These are phyloP conservation scores for Casuarius casuarius DNA, from an alignment of 2,113 vertebrate genomes.

Conservation along the genomic window DNA sequence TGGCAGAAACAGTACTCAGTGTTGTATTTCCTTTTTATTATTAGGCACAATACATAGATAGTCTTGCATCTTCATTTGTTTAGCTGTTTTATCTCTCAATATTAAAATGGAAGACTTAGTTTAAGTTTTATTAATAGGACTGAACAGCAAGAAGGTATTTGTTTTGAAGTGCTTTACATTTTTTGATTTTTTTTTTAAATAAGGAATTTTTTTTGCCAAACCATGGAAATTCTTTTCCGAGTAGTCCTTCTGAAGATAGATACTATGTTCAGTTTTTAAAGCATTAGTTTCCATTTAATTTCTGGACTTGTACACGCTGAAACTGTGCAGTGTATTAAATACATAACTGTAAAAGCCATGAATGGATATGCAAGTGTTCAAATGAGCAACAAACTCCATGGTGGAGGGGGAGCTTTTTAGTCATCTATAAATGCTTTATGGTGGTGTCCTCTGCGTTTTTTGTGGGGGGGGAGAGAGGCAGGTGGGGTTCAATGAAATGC, in stretches of 20 bases:
- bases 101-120: background rate
- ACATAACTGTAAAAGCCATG: background rate
- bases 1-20: background rate
- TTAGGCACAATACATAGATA: background rate
- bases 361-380: background rate
- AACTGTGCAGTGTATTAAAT: background rate
- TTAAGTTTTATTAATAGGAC: background rate
- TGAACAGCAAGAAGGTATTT: background rate
- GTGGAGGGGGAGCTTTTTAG: background rate
- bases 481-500: background rate
- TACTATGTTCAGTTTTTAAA: background rate
- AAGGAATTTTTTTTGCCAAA: background rate
- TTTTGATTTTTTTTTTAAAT: background rate
- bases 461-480: background rate
- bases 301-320: background rate
- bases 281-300: background rate
- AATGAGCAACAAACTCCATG: background rate
- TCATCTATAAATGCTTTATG: background rate
- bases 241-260: background rate
- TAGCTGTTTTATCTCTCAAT: background rate
- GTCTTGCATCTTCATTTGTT: background rate
- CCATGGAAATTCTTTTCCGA: background rate
- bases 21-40: background rate
- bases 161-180: background rate
- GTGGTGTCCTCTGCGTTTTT: background rate